Percentiles rank a stretch among this genome's conserved stretches.
phyloP scores from a whole-genome alignment of 2,113 vertebrate species.

The Bagarius yarrelli region DNA sequence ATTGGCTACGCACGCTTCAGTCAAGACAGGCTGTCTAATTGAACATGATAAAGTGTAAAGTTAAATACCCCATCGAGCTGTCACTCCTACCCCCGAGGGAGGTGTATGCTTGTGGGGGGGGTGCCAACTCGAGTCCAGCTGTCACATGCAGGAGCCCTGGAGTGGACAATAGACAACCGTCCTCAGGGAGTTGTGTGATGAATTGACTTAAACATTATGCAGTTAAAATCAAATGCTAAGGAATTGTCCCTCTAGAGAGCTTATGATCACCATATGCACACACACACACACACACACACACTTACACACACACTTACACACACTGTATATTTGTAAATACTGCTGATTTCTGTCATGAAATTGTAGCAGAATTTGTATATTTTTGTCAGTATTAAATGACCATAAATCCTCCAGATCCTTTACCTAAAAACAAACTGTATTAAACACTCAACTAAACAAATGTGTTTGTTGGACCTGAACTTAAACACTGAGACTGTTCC shows the following conservation, averaged over 20 bases:
- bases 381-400: background rate
- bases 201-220: constrained; percentile 96
- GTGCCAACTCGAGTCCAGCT: constrained; percentile 88
- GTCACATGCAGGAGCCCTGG: constrained; percentile 71
- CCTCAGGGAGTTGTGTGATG: constrained; percentile 90
- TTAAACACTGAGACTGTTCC: too few species aligned
- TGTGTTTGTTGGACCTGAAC: too few species aligned
- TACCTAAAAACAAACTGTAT: background rate
- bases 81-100: constrained; percentile 90
- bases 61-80: constrained; percentile 99
- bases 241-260: constrained; percentile 71
- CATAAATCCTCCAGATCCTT: too few species aligned
- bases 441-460: too few species aligned
- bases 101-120: constrained; percentile 79
- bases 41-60: constrained; percentile 99
- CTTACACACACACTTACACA: background rate
- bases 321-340: background rate
- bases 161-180: constrained; percentile 90
- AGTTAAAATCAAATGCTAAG: constrained; percentile 85
- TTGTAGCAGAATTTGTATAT: background rate
- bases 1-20: constrained; percentile 48
- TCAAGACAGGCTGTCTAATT: constrained; percentile 90
- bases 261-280: constrained; percentile 71
- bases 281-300: constrained; percentile 17
- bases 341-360: background rate